Evolutionary conservation across 2,888 invertebrate species (phyloP).

Genomic region (Dasypogon diadema): DNA sequence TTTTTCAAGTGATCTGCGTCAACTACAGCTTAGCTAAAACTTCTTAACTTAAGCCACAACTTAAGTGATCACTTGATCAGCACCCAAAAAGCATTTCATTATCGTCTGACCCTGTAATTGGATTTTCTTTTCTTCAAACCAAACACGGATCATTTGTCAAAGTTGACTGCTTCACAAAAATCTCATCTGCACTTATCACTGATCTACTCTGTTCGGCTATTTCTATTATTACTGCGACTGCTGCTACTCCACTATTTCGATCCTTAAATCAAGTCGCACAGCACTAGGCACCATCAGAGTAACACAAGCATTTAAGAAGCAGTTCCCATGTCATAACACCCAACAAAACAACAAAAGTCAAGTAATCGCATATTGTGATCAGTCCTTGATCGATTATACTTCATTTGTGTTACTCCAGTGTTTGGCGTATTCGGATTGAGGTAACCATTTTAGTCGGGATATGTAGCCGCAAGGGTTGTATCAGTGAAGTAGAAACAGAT

Average conservation of each 20-base stretch:
- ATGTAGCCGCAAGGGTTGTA: conserved; percentile 16
- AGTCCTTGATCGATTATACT: conserved; percentile 42
- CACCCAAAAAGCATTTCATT: neutral
- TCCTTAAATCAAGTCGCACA: conserved; percentile 16
- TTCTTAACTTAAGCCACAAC: neutral
- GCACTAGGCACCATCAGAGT: neutral
- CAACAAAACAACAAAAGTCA: conserved; percentile 21
- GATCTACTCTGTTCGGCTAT: neutral
- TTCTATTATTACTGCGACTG: neutral
- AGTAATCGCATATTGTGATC: conserved; percentile 28
- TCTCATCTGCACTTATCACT: conserved; percentile 25
- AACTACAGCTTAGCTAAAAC: no score
- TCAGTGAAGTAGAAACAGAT: conserved; percentile 1
- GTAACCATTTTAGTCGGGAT: conserved; percentile 2
- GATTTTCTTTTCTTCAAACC: conserved; percentile 39
- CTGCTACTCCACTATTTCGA: neutral
- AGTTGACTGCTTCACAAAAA: conserved; percentile 24
- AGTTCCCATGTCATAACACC: conserved; percentile 45
- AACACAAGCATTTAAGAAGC: conserved; percentile 41
- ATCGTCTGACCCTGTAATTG: conserved; percentile 47
- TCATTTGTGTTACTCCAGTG: conserved; percentile 20
- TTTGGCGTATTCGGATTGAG: neutral
- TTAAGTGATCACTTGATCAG: conserved; percentile 7
- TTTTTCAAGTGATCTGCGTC: neutral
- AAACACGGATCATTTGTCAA: conserved; percentile 41